A percentile compares a stretch with the other conserved stretches of the same genome.
Evolutionary conservation across 1,140 invertebrate genomes (phyloP).

Genomic region (Ladona fulva): DNA sequence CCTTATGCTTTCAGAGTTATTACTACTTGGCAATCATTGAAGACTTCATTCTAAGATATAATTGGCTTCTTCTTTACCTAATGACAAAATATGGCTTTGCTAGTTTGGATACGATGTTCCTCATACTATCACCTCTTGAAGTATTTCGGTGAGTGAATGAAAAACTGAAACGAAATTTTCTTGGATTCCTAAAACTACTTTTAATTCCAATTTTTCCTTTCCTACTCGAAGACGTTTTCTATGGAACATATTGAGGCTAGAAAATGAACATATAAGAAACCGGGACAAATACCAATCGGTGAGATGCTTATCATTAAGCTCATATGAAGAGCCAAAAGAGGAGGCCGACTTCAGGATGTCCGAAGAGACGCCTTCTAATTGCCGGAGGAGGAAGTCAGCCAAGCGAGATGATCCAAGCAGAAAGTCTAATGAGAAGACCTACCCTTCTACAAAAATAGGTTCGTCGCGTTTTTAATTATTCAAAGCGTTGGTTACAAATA

Average conservation of each 20-base stretch:
- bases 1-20: slow-evolving; percentile 37
- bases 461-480: too few relatives aligned
- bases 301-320: background rate
- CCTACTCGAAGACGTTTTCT: background rate
- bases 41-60: slow-evolving; percentile 87
- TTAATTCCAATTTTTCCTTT: background rate
- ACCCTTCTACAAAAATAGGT: too few relatives aligned
- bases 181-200: background rate
- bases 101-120: slow-evolving; percentile 75
- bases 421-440: too few relatives aligned
- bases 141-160: slow-evolving; percentile 67
- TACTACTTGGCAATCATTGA: slow-evolving; percentile 79
- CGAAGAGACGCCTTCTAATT: too few relatives aligned
- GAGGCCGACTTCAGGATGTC: too few relatives aligned
- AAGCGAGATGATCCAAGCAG: too few relatives aligned
- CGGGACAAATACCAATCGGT: background rate
- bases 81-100: slow-evolving; percentile 74
- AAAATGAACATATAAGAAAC: background rate
- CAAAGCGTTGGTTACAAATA: too few relatives aligned
- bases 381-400: too few relatives aligned
- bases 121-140: slow-evolving; percentile 84
- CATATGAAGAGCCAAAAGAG: background rate
- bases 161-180: background rate
- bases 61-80: slow-evolving; percentile 82
- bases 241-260: background rate